A percentile compares a stretch with the other conserved stretches of the same genome.
Conservation (phyloP, 2,888 invertebrate species). For the Pasiphila rectangulata region DNA sequence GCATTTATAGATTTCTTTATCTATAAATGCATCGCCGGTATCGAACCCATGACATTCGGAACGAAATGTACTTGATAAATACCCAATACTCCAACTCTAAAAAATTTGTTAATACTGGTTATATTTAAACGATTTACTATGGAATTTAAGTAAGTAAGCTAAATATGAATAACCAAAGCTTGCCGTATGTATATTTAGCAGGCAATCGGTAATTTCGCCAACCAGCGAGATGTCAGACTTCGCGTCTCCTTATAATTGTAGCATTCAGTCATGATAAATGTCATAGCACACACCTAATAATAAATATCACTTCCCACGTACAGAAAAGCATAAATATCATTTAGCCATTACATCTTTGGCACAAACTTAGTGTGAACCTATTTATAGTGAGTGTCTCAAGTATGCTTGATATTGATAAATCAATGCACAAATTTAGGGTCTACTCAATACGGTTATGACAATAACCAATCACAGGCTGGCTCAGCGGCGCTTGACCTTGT, state of each 20-base stretch:
- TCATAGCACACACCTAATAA: not conserved
- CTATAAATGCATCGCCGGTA: too few relatives aligned
- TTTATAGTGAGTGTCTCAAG: not conserved
- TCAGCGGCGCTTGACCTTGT: slow-evolving; percentile 47
- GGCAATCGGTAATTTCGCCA: too few relatives aligned
- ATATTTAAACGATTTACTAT: too few relatives aligned
- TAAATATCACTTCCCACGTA: not conserved
- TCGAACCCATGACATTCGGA: too few relatives aligned
- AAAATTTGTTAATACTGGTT: too few relatives aligned
- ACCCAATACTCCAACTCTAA: too few relatives aligned
- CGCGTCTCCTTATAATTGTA: not conserved
- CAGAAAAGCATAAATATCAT: not conserved
- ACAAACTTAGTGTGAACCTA: slow-evolving; percentile 1
- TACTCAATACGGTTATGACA: slow-evolving; percentile 23
- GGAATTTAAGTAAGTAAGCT: too few relatives aligned
- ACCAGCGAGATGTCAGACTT: too few relatives aligned
- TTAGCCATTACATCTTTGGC: slow-evolving; percentile 1
- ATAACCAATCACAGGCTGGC: slow-evolving; percentile 38
- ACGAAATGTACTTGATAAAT: too few relatives aligned
- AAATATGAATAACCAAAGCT: too few relatives aligned
- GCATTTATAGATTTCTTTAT: too few relatives aligned
- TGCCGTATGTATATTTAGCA: too few relatives aligned
- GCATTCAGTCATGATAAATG: not conserved
- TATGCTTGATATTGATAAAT: not conserved
- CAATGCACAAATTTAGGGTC: not conserved